Evolutionary conservation across 2,113 vertebrate genomes (phyloP).

Genomic region (Bubalus kerabau): DNA sequence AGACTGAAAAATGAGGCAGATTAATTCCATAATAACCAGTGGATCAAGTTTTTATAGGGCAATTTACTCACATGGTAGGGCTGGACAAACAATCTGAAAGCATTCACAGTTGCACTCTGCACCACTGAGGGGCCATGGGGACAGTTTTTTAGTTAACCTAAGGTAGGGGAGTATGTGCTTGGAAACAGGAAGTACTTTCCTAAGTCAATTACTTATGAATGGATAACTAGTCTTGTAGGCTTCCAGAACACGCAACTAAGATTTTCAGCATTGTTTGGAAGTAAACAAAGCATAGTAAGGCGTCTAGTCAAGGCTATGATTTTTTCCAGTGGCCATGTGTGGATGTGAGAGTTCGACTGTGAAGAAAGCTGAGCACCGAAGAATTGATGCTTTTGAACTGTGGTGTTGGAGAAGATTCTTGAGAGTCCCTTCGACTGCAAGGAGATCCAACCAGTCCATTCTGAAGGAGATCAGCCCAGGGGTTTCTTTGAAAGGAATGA

Average conservation of each 20-base stretch:
- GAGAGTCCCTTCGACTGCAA: too few species aligned
- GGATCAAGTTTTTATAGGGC: not conserved
- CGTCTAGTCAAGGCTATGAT: too few species aligned
- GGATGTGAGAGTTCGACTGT: too few species aligned
- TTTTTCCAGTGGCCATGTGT: too few species aligned
- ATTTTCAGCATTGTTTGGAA: not conserved
- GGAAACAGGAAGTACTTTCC: not conserved
- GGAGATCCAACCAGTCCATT: too few species aligned
- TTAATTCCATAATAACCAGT: not conserved
- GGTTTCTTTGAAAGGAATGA: too few species aligned
- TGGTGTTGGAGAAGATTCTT: too few species aligned
- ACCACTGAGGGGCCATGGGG: not conserved
- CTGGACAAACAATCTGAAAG: not conserved
- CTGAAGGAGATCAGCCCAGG: too few species aligned
- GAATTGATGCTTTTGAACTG: too few species aligned
- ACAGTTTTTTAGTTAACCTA: not conserved
- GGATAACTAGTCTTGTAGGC: not conserved
- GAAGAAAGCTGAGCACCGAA: too few species aligned
- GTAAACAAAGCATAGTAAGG: not conserved
- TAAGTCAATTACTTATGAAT: not conserved
- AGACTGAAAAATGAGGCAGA: not conserved
- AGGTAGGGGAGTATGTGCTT: not conserved
- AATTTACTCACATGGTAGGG: not conserved
- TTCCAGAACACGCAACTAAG: not conserved
- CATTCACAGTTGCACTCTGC: not conserved